Conservation (phyloP, 1,140 invertebrate species). For the Diplogasteroides magnus region DNA sequence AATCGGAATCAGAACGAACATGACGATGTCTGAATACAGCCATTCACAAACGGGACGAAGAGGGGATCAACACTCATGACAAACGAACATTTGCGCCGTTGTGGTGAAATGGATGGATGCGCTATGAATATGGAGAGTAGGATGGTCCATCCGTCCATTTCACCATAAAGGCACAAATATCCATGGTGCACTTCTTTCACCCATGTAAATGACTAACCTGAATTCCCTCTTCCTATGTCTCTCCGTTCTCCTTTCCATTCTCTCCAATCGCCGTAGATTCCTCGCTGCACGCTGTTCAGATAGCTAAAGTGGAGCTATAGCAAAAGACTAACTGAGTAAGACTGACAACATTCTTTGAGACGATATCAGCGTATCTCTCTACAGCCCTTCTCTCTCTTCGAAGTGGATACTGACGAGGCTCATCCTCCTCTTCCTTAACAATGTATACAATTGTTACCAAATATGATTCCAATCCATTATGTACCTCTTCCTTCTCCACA, state of each 20-base stretch:
- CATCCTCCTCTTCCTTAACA: constrained; percentile 5
- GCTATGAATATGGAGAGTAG: constrained; percentile 9
- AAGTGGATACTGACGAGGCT: constrained; percentile 9
- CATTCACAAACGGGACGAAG: background rate
- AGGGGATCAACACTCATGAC: background rate
- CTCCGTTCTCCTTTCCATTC: background rate
- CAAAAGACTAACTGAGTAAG: background rate
- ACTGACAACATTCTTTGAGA: too few relatives aligned
- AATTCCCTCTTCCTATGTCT: constrained; percentile 13
- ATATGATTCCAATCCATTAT: too few relatives aligned
- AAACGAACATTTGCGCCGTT: constrained; percentile 8
- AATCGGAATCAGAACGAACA: constrained; percentile 14
- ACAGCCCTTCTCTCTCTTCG: background rate
- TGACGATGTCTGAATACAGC: constrained; percentile 2
- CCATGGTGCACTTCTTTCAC: constrained; percentile 8
- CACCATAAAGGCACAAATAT: constrained; percentile 1
- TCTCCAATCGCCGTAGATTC: background rate
- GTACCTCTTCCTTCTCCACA: too few relatives aligned
- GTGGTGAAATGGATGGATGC: constrained; percentile 3
- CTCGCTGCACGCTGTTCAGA: background rate
- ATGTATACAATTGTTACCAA: too few relatives aligned
- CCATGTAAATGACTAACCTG: constrained; percentile 2
- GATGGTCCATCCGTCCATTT: constrained; percentile 3
- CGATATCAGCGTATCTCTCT: background rate
- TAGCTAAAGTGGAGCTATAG: background rate